Evolutionary conservation across 2,113 vertebrate genomes (phyloP).

Genomic region (Lontra canadensis): DNA sequence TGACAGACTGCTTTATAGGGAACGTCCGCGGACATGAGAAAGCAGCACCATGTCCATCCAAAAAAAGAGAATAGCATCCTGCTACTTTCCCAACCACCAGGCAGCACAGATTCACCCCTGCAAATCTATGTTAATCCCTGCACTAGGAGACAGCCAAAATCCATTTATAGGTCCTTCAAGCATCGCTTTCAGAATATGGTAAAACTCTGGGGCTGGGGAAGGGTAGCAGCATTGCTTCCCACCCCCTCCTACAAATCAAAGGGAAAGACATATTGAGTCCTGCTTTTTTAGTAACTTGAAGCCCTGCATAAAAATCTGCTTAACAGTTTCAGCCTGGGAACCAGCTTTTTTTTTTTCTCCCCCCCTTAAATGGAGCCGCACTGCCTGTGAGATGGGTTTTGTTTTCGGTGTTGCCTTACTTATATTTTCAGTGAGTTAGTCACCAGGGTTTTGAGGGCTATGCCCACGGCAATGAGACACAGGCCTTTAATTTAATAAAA

Average conservation of each 20-base stretch:
- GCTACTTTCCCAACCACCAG: conserved; percentile 11
- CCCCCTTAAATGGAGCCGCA: not conserved
- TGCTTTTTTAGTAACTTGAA: conserved; percentile 61
- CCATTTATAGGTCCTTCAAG: conserved; percentile 56
- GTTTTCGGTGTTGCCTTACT: not conserved
- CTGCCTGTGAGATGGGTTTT: conserved; percentile 22
- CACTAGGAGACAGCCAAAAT: conserved; percentile 38
- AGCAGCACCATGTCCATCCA: not conserved
- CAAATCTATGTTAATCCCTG: conserved; percentile 67
- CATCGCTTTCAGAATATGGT: conserved; percentile 51
- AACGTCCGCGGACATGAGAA: conserved; percentile 36
- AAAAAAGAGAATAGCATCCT: conserved; percentile 4
- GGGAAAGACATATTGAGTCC: not conserved
- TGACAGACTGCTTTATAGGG: not conserved
- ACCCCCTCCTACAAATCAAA: conserved; percentile 37
- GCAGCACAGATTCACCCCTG: not conserved
- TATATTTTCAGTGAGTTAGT: conserved; percentile 7
- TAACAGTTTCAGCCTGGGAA: conserved; percentile 62
- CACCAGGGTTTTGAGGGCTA: not conserved
- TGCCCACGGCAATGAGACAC: conserved; percentile 24
- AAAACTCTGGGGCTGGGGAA: not conserved
- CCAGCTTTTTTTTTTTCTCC: not conserved
- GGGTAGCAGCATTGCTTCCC: not conserved
- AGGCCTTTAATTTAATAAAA: conserved; percentile 47
- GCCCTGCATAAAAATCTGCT: conserved; percentile 63